Evolutionary conservation across 2,888 invertebrate genomes (phyloP), one percentile per base, ranked within the genome.

Genomic region (Hydraecia micacea): DNA sequence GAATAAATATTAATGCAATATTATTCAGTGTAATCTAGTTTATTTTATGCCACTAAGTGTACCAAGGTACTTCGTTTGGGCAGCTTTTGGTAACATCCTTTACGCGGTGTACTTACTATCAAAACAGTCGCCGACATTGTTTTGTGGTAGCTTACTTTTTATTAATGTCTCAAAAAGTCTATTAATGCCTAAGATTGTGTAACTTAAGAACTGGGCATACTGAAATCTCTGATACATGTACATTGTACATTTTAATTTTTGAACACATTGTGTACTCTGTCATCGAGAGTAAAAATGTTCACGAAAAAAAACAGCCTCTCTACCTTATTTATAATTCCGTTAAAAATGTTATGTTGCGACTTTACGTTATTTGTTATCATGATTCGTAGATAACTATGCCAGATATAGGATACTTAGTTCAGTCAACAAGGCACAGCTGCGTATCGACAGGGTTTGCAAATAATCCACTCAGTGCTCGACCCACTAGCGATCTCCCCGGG

Each of bases 361-460:
- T 63, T 15, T 1, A 63, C 7, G 15, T 72, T 49, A 39, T 70
- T 70, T 36, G 3, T 4, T 21, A 13, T 46, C 55, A 69, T 21
- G 28, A 60, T 58, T n/a, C 49, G 15, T 73, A 80, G 1, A 39
- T 70, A 79, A 65, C 46, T 49, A 42, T 65, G 58, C 32, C 28
- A 55, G 62, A 42, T 70, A 75, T 62, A 63, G 21, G 55, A 70
- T 66, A 70, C 80, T 67, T 58, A 66, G 32, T 65, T 77, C 73
- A 76, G 80, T 81, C 79, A 88, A 83, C 76, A 85, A 77, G 70
- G 76, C 83, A 46, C 86, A 87, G 85, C 90, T 90, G 88, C 73
- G 83, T 88, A 84, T 89, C 81, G 88, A 81, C 76, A 79, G 70
- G 72, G 80, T 79, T 87, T 82, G 88, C 84, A 89, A 90, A 90